phyloP scores from a whole-genome alignment of 2,113 vertebrate genomes.

The Lasiurus borealis region DNA sequence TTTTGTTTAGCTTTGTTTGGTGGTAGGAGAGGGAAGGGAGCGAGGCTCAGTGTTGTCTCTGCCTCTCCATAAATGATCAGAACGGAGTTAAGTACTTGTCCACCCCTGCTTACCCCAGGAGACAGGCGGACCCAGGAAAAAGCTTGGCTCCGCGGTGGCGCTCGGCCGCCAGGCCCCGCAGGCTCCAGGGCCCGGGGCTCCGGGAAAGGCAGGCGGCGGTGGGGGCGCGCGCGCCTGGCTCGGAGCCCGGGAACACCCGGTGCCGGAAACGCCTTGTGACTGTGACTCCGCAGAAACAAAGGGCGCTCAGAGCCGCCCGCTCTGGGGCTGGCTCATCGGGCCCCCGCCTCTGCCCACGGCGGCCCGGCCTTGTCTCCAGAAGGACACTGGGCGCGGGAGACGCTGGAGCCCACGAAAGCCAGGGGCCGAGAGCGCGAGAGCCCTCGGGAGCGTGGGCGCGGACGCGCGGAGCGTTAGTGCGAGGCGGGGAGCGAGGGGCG shows the following conservation, averaged over 20 bases:
- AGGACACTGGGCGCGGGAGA: background rate
- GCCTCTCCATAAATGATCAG: background rate
- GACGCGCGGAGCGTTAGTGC: background rate
- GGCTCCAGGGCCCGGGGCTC: background rate
- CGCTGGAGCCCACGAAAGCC: background rate
- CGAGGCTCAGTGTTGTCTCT: background rate
- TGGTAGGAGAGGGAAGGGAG: background rate
- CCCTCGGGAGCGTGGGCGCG: background rate
- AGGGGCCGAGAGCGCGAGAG: rapidly evolving
- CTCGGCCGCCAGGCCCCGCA: too few relatives aligned
- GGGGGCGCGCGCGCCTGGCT: conserved; percentile 43
- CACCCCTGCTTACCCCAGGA: background rate
- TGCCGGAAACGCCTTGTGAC: conserved; percentile 73
- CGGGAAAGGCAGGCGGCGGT: background rate
- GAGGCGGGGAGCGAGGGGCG: background rate
- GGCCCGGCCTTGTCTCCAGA: too few relatives aligned
- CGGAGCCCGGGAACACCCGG: conserved; percentile 59
- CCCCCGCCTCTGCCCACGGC: too few relatives aligned
- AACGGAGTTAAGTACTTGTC: background rate
- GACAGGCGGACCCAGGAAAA: background rate
- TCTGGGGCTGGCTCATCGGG: background rate
- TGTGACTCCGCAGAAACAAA: conserved; percentile 73
- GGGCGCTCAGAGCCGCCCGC: background rate
- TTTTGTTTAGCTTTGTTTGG: background rate
- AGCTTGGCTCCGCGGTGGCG: background rate